Percentiles rank a stretch among this genome's conserved stretches.
These are phyloP conservation scores for Oceanodroma leucorhoa DNA, from an alignment of 2,797 vertebrate species.

Conservation along the genomic window DNA sequence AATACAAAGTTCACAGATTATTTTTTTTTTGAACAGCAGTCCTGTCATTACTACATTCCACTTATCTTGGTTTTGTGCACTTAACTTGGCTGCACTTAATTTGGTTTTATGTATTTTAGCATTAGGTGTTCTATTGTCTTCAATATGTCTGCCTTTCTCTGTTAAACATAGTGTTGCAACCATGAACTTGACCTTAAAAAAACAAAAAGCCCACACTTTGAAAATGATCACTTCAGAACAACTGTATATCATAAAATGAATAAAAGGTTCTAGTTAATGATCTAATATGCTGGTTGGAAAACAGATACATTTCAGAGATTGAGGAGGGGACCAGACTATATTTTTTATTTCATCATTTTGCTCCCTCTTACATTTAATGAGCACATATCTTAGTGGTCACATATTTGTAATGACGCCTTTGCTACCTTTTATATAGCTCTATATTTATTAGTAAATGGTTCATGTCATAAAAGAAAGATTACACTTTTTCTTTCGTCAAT, in stretches of 20 bases:
- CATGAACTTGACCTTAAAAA: neutral
- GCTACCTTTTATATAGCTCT: neutral
- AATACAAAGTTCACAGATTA: neutral
- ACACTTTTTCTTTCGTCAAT: neutral
- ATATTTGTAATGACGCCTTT: neutral
- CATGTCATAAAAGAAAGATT: conserved; percentile 6
- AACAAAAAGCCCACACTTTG: neutral
- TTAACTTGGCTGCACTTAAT: neutral
- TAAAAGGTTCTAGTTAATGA: neutral
- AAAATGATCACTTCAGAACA: neutral
- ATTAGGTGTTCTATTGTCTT: neutral
- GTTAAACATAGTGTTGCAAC: neutral
- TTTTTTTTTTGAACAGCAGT: neutral
- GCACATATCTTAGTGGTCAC: neutral
- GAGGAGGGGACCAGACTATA: neutral
- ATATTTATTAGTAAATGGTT: conserved; percentile 12
- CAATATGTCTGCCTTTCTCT: neutral
- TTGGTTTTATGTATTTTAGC: neutral
- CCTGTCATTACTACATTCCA: neutral
- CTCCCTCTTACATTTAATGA: conserved; percentile 1
- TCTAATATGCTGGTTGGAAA: neutral
- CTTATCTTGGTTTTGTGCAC: neutral
- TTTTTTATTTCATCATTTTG: neutral
- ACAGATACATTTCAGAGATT: neutral
- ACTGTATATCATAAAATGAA: neutral